Evolutionary conservation across 92 coral and sea anemone species (phyloP).

Genomic region (Scolanthus callimorphus): DNA sequence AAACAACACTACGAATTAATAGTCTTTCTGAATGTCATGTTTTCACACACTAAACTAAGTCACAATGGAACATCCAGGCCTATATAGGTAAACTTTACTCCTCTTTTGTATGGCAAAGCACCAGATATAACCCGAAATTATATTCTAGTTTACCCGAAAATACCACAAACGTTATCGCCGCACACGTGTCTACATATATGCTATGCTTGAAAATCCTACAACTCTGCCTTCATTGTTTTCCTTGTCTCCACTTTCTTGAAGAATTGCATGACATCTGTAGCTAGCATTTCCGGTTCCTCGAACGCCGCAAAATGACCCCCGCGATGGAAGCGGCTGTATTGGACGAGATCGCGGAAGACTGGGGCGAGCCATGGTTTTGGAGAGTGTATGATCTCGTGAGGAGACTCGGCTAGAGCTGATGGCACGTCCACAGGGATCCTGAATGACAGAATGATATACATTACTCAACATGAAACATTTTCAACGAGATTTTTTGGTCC

Average conservation of each 20-base stretch:
- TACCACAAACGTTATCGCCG: too few species aligned
- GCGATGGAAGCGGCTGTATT: constrained; percentile 54
- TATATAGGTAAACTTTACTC: too few species aligned
- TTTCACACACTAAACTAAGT: too few species aligned
- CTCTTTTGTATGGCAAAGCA: too few species aligned
- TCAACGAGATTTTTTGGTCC: too few species aligned
- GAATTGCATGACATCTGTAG: constrained; percentile 52
- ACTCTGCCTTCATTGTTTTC: background rate
- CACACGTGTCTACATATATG: too few species aligned
- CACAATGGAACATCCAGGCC: too few species aligned
- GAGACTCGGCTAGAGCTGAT: constrained; percentile 53
- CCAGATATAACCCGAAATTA: too few species aligned
- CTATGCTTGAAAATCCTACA: background rate
- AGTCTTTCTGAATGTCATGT: too few species aligned
- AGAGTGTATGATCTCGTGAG: constrained; percentile 22
- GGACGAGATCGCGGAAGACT: constrained; percentile 38
- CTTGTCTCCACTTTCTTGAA: constrained; percentile 45
- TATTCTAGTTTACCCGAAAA: too few species aligned
- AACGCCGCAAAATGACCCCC: constrained; percentile 81
- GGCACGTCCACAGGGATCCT: constrained; percentile 48
- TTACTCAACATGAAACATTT: too few species aligned
- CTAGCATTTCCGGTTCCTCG: constrained; percentile 52
- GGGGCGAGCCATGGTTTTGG: constrained; percentile 46
- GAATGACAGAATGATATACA: background rate
- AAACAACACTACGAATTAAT: too few species aligned